Evolutionary conservation across 2,888 invertebrate genomes (phyloP).

Genomic region (Frankliniella fusca): DNA sequence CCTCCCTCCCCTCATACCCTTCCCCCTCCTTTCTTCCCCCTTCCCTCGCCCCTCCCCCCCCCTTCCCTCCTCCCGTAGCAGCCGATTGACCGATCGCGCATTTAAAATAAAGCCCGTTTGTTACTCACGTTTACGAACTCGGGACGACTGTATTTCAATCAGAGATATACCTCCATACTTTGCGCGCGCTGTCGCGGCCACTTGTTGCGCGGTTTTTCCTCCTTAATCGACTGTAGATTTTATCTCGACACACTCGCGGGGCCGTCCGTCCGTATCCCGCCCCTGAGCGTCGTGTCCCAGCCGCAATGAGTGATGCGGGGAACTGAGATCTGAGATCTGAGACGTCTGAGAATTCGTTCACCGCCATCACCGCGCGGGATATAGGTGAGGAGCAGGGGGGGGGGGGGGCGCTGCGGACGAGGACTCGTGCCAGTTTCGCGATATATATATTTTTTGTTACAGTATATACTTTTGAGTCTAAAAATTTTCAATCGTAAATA

Average conservation of each 20-base stretch:
- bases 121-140: slow-evolving; percentile 5
- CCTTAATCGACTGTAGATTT: background rate
- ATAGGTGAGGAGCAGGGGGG: too few species aligned
- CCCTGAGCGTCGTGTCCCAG: background rate
- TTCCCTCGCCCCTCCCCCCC: background rate
- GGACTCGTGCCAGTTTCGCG: too few species aligned
- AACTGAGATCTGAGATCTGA: too few species aligned
- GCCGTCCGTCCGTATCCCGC: background rate
- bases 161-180: background rate
- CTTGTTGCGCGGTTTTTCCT: background rate
- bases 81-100: slow-evolving; percentile 16
- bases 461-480: too few species aligned
- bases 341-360: too few species aligned
- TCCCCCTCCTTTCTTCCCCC: background rate
- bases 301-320: background rate
- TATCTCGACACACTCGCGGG: background rate
- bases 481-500: too few species aligned
- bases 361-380: too few species aligned
- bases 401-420: too few species aligned
- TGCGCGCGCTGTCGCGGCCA: background rate
- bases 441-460: too few species aligned
- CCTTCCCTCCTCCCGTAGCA: background rate
- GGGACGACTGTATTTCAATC: slow-evolving; percentile 8
- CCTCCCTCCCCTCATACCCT: background rate
- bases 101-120: slow-evolving; percentile 13